A percentile compares a stretch with the other conserved stretches of the same genome.
These are phyloP conservation scores for Clistopyga incitator DNA, from an alignment of 2,888 invertebrate genomes.

Conservation along the genomic window DNA sequence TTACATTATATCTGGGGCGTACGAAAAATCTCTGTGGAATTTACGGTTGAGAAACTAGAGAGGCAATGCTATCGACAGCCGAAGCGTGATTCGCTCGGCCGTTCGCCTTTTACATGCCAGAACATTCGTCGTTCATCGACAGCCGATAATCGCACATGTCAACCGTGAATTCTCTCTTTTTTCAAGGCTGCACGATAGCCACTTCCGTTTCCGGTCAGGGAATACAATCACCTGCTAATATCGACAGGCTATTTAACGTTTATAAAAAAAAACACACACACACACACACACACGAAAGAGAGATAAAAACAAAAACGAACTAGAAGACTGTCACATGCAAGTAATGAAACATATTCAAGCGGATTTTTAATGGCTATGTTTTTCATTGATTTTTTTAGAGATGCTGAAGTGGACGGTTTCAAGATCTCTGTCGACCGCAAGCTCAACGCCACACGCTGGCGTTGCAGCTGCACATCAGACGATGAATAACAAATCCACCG, in stretches of 20 bases:
- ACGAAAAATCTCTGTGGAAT: constrained; percentile 43
- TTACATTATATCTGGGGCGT: constrained; percentile 10
- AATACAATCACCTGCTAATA: constrained; percentile 39
- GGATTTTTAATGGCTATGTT: background rate
- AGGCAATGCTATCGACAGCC: constrained; percentile 11
- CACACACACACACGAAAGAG: background rate
- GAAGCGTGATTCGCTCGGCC: constrained; percentile 13
- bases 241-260: constrained; percentile 19
- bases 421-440: constrained; percentile 82
- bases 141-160: constrained; percentile 62
- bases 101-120: constrained; percentile 28
- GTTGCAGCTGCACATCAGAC: constrained; percentile 69
- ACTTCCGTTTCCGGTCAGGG: constrained; percentile 55
- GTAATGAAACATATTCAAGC: background rate
- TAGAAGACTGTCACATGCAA: background rate
- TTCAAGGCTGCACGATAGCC: constrained; percentile 8
- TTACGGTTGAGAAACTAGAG: constrained; percentile 46
- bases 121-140: constrained; percentile 43
- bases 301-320: background rate
- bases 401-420: constrained; percentile 84
- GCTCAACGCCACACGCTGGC: constrained; percentile 81
- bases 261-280: too few species aligned
- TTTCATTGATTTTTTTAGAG: constrained; percentile 68
- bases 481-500: constrained; percentile 59
- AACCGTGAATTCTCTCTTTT: constrained; percentile 46